Percentiles rank a stretch among this genome's conserved stretches.
phyloP scores from a whole-genome alignment of 2,888 invertebrate species.

The Pyralis farinalis region DNA sequence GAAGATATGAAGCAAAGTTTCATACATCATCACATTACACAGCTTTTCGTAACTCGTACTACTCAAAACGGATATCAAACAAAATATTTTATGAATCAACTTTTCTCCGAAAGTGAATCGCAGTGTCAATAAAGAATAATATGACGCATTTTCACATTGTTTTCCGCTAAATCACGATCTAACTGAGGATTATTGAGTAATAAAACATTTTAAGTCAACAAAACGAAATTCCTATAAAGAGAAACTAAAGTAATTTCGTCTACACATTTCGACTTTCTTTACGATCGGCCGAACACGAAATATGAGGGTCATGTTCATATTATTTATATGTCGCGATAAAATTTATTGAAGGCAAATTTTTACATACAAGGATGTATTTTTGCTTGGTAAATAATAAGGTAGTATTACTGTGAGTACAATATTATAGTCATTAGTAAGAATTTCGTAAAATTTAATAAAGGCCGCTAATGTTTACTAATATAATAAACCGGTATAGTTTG shows the following conservation, averaged over 20 bases:
- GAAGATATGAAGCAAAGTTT: too few relatives aligned
- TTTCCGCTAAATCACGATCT: not conserved
- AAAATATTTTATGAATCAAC: not conserved
- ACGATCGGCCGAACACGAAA: conserved; percentile 40
- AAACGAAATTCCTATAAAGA: conserved; percentile 23
- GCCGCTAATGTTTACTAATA: too few relatives aligned
- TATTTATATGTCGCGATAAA: conserved; percentile 39
- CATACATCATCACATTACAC: too few relatives aligned
- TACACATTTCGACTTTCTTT: conserved; percentile 36
- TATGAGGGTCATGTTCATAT: conserved; percentile 43
- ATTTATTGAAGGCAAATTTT: conserved; percentile 37
- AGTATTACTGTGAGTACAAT: too few relatives aligned
- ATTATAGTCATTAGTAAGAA: too few relatives aligned
- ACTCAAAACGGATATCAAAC: too few relatives aligned
- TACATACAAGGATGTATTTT: conserved; percentile 11
- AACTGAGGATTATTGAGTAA: conserved; percentile 17
- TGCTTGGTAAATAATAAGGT: too few relatives aligned
- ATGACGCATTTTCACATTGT: not conserved
- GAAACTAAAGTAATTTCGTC: conserved; percentile 36
- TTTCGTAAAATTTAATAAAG: too few relatives aligned
- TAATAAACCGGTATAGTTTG: too few relatives aligned
- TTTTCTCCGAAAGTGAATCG: not conserved
- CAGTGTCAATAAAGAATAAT: not conserved
- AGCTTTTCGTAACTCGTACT: too few relatives aligned
- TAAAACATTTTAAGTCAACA: conserved; percentile 19